These are phyloP conservation scores for Falco berigora DNA, from an alignment of 2,797 vertebrate genomes.

Conservation along the genomic window DNA sequence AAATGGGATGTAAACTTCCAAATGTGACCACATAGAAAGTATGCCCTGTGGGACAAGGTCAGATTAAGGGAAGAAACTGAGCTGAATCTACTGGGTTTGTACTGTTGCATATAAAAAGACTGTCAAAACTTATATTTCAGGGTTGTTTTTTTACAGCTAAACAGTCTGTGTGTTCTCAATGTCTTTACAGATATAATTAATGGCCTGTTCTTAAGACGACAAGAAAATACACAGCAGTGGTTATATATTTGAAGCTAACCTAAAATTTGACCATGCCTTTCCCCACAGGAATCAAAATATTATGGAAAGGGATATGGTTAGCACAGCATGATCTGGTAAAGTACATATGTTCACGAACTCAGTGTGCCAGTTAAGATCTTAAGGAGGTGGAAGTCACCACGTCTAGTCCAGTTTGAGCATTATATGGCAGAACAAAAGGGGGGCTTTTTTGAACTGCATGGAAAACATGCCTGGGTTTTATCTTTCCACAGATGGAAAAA, in stretches of 20 bases:
- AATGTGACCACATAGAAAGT: not conserved
- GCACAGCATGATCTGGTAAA: not conserved
- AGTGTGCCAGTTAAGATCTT: not conserved
- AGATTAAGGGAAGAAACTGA: not conserved
- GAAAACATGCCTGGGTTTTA: not conserved
- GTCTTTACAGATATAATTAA: not conserved
- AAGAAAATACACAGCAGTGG: not conserved
- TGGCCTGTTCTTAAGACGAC: not conserved
- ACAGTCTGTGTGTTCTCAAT: not conserved
- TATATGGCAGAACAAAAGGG: not conserved
- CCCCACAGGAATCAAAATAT: not conserved
- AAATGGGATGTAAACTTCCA: not conserved
- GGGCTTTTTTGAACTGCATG: not conserved
- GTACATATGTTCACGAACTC: not conserved
- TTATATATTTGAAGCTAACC: not conserved
- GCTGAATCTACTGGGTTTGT: not conserved
- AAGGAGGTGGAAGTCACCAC: not conserved
- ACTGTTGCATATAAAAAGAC: not conserved
- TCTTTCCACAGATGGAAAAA: not conserved
- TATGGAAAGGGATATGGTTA: not conserved
- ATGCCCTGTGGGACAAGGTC: not conserved
- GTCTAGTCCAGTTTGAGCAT: not conserved
- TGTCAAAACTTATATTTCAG: not conserved
- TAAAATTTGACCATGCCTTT: not conserved
- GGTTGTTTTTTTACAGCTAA: not conserved